These are phyloP conservation scores for Thymallus thymallus DNA, from an alignment of 2,113 vertebrate species.

Conservation along the genomic window DNA sequence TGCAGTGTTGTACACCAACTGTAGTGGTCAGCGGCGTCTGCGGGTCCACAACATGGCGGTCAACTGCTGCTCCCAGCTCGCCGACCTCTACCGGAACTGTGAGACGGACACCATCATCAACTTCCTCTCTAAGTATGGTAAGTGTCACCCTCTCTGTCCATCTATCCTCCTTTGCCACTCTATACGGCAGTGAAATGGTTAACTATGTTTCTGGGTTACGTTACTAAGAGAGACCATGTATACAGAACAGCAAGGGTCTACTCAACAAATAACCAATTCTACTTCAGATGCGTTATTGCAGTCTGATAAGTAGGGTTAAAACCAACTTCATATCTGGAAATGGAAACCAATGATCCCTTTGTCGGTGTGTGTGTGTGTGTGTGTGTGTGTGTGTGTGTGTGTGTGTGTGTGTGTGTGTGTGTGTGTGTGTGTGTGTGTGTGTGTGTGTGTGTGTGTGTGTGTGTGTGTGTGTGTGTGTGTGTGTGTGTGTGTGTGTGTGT, in stretches of 20 bases:
- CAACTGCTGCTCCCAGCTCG: slow-evolving; percentile 95
- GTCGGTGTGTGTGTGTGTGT: slow-evolving; percentile 38
- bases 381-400: slow-evolving; percentile 38
- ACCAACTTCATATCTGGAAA: too few relatives aligned
- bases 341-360: background rate
- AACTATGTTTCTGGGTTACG: too few relatives aligned
- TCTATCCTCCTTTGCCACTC: too few relatives aligned
- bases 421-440: slow-evolving; percentile 39
- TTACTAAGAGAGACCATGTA: too few relatives aligned
- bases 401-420: slow-evolving; percentile 33
- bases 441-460: slow-evolving; percentile 32
- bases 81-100: slow-evolving; percentile 96
- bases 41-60: slow-evolving; percentile 94
- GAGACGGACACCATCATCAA: slow-evolving; percentile 99
- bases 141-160: slow-evolving; percentile 43
- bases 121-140: slow-evolving; percentile 94
- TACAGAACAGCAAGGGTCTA: background rate
- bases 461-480: slow-evolving; percentile 39
- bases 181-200: too few relatives aligned
- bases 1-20: slow-evolving; percentile 94
- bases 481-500: slow-evolving; percentile 39
- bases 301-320: too few relatives aligned
- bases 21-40: slow-evolving; percentile 88
- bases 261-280: background rate
- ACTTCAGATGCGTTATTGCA: too few relatives aligned